A percentile compares a stretch with the other conserved stretches of the same genome.
Evolutionary conservation across 2,797 vertebrate species (phyloP).

Genomic region (Merluccius polli): DNA sequence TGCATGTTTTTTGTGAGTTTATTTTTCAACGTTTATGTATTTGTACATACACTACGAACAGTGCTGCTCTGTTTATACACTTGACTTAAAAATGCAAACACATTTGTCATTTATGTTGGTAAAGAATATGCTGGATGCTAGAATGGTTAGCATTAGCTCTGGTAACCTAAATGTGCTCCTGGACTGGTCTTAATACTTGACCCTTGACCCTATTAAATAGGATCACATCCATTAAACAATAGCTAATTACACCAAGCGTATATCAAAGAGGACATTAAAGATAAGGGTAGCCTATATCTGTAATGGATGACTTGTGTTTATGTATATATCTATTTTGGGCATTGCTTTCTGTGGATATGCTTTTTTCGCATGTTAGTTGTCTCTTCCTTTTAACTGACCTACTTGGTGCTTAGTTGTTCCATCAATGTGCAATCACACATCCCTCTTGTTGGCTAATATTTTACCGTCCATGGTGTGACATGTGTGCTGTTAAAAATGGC

Average conservation of each 20-base stretch:
- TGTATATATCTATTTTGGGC: neutral
- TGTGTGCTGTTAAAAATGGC: too few relatives aligned
- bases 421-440: too few relatives aligned
- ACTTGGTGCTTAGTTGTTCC: too few relatives aligned
- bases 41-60: neutral
- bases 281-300: neutral
- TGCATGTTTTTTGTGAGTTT: constrained; percentile 16
- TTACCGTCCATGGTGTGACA: too few relatives aligned
- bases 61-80: neutral
- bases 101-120: neutral
- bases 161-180: constrained; percentile 49
- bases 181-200: constrained; percentile 55
- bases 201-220: too few relatives aligned
- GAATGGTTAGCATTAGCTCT: constrained; percentile 34
- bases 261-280: constrained; percentile 42
- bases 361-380: too few relatives aligned
- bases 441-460: too few relatives aligned
- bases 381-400: too few relatives aligned
- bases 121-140: constrained; percentile 20
- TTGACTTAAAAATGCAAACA: neutral
- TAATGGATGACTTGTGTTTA: neutral
- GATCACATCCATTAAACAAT: constrained; percentile 54
- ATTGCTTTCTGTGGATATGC: too few relatives aligned
- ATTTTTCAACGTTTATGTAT: neutral
- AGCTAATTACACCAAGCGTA: constrained; percentile 56